A percentile compares a stretch with the other conserved stretches of the same genome.
Conservation (phyloP, 2,797 vertebrate species). For the Mastacembelus armatus region DNA sequence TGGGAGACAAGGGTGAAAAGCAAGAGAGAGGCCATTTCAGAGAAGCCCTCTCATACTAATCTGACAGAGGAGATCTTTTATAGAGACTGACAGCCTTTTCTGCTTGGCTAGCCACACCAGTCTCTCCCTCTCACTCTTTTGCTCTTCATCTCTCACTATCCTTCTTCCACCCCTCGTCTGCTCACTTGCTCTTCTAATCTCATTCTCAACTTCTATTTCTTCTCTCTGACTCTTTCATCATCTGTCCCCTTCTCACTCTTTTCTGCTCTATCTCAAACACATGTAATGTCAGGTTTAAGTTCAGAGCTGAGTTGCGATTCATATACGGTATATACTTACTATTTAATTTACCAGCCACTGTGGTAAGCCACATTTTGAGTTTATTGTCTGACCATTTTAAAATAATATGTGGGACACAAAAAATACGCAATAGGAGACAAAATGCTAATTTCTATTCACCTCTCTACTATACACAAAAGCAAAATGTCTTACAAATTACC, state of each 20-base stretch:
- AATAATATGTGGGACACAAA: not conserved
- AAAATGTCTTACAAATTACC: not conserved
- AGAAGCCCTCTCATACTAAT: constrained; percentile 77
- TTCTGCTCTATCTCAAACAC: constrained; percentile 28
- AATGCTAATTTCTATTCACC: not conserved
- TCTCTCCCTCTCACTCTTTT: constrained; percentile 67
- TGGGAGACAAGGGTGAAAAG: constrained; percentile 51
- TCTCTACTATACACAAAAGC: not conserved
- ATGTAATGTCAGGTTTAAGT: constrained; percentile 16
- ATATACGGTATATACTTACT: constrained; percentile 1
- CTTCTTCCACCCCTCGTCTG: constrained; percentile 51
- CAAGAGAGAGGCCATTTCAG: constrained; percentile 51
- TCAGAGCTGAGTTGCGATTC: constrained; percentile 1
- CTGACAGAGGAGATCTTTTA: constrained; percentile 82
- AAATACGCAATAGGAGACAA: not conserved
- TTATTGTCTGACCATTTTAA: not conserved
- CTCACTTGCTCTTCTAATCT: constrained; percentile 60
- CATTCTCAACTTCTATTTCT: constrained; percentile 64
- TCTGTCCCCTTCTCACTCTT: constrained; percentile 31
- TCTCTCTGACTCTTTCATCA: constrained; percentile 42
- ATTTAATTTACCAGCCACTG: constrained; percentile 1
- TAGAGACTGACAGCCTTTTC: constrained; percentile 81
- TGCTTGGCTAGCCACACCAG: constrained; percentile 78
- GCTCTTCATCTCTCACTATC: constrained; percentile 69
- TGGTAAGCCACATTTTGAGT: not conserved